Evolutionary conservation across 1,140 invertebrate species (phyloP).

Genomic region (Apolygus lucorum): DNA sequence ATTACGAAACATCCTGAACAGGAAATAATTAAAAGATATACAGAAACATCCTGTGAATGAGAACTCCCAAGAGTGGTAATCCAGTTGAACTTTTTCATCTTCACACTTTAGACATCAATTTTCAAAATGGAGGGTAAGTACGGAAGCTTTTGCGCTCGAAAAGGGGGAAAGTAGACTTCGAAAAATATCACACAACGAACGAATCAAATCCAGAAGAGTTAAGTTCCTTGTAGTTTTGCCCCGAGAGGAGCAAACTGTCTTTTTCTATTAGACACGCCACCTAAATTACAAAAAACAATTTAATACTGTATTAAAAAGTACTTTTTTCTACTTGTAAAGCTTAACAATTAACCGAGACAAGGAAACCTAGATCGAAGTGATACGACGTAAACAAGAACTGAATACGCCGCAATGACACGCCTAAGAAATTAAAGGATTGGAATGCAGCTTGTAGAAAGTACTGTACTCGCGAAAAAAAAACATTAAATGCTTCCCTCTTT

Average conservation of each 20-base stretch:
- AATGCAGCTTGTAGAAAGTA: slow-evolving; percentile 5
- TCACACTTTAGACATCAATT: neutral
- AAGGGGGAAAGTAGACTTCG: too few species aligned
- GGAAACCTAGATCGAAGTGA: neutral
- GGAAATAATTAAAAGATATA: too few species aligned
- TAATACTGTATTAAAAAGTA: slow-evolving; percentile 1
- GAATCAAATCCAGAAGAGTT: too few species aligned
- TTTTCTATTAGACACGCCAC: slow-evolving; percentile 1
- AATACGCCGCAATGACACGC: neutral
- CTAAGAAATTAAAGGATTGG: neutral
- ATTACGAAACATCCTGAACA: neutral
- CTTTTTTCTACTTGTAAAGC: neutral
- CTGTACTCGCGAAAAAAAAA: neutral
- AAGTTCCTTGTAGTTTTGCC: neutral
- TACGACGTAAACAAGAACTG: neutral
- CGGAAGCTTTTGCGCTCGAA: neutral
- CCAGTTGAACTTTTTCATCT: too few species aligned
- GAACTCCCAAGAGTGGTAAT: neutral
- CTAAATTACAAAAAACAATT: neutral
- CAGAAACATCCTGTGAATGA: neutral
- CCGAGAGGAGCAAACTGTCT: neutral
- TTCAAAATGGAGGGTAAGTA: neutral
- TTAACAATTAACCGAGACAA: neutral
- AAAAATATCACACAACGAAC: too few species aligned
- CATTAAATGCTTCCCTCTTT: neutral